Percentiles rank a stretch among this genome's conserved stretches.
These are phyloP conservation scores for Heterodera schachtii DNA, from an alignment of 1,140 invertebrate genomes.

Conservation along the genomic window DNA sequence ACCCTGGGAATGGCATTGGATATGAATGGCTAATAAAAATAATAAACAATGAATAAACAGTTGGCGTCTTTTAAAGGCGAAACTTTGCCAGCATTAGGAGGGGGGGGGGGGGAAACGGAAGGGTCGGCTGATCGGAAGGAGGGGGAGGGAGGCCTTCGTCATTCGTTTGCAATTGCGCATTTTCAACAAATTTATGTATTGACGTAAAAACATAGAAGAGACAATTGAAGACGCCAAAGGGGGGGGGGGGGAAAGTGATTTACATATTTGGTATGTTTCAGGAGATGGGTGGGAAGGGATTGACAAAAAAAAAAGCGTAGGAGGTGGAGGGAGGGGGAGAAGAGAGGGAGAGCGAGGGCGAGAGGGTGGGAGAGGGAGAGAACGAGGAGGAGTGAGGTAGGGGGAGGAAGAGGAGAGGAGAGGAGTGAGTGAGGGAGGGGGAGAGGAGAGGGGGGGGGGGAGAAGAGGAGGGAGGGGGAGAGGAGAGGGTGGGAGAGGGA, in stretches of 20 bases:
- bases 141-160: neutral
- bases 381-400: too few relatives aligned
- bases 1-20: too few relatives aligned
- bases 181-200: neutral
- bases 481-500: too few relatives aligned
- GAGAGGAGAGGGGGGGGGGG: too few relatives aligned
- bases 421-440: too few relatives aligned
- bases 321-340: too few relatives aligned
- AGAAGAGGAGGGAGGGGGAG: too few relatives aligned
- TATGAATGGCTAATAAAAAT: neutral
- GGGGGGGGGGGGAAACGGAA: neutral
- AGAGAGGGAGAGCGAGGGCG: neutral
- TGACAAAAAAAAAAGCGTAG: neutral
- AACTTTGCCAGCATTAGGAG: neutral
- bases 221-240: neutral
- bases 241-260: neutral
- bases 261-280: neutral
- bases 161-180: neutral
- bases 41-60: neutral
- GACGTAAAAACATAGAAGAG: neutral
- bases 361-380: neutral
- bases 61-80: neutral
- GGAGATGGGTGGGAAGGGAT: neutral
- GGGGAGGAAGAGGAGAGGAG: too few relatives aligned
- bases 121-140: neutral